A percentile compares a stretch with the other conserved stretches of the same genome.
phyloP scores from a whole-genome alignment of 2,888 invertebrate genomes.

The Euplexia lucipara region DNA sequence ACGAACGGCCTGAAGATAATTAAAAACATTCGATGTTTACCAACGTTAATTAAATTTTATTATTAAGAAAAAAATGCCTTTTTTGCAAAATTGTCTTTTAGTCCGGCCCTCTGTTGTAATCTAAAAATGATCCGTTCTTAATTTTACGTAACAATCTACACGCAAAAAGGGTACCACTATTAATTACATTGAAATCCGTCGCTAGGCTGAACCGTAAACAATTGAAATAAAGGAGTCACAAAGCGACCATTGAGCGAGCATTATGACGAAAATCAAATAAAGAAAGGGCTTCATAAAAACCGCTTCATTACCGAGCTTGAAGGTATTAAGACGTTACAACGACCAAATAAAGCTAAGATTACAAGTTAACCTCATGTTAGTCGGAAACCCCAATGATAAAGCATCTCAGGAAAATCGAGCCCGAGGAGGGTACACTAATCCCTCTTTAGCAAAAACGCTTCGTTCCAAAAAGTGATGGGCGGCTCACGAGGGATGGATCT shows the following conservation, averaged over 20 bases:
- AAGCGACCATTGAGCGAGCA: conserved; percentile 58
- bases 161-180: conserved; percentile 35
- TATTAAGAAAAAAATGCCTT: conserved; percentile 35
- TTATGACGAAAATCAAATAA: conserved; percentile 76
- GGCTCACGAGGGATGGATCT: conserved; percentile 88
- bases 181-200: conserved; percentile 52
- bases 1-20: conserved; percentile 62
- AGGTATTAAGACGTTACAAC: conserved; percentile 87
- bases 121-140: conserved; percentile 19
- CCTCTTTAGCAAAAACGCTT: conserved; percentile 91
- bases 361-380: conserved; percentile 91
- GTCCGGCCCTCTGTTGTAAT: conserved; percentile 27
- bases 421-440: conserved; percentile 89
- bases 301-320: conserved; percentile 85
- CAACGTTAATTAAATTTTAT: conserved; percentile 61
- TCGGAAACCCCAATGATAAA: conserved; percentile 90
- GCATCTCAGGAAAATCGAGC: conserved; percentile 90
- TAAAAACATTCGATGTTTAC: conserved; percentile 65
- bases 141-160: conserved; percentile 24
- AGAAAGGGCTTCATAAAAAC: conserved; percentile 83
- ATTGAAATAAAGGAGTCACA: conserved; percentile 68
- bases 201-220: conserved; percentile 63
- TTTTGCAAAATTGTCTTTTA: conserved; percentile 45
- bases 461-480: conserved; percentile 90
- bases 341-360: conserved; percentile 90